Evolutionary conservation across 2,797 vertebrate species (phyloP), one percentile per base, ranked within the genome.

Genomic region (Pempheris klunzingeri): DNA sequence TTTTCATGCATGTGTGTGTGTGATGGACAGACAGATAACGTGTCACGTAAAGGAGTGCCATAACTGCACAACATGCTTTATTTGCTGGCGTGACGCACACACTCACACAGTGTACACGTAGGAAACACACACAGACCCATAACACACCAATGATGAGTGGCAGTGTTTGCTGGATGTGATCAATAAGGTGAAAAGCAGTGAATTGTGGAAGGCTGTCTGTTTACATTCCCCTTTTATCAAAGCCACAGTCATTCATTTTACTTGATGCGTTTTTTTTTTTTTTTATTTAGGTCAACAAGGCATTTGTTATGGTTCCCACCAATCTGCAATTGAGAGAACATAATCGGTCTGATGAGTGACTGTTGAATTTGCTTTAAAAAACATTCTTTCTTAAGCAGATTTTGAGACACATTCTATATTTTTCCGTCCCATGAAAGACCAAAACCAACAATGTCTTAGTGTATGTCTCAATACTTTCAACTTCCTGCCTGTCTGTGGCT

Each of bases 171-270:
- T 93, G 92, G 93, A 94, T 94, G 50, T 88, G 86, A 87, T 95
- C 90, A 90, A 65, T 93, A 85, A 93, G 58, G 90, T 71, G 80
- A 74, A 76, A 68, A 52, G 61, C 81, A 68, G 77, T 82, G 81
- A 85, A 89, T 87, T 86, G 90, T 78, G 76, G 92, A 94, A 92
- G 93, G 94, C 90, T 93, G 49, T 92, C 83, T 94, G 82, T 95
- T 92, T 90, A 91, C 90, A 80, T 80, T 57, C 12, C 20, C 24
- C 41, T 72, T 71, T 69, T 20, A 44, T 80, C 88, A 65, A 77
- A 88, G 82, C 70, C 77, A 70, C 89, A 90, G 83, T 85, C 79
- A 71, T 90, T 60, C 72, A 13, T 71, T 65, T 64, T 62, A 69
- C 65, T 64, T 34, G 28, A 41, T 74, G 1, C 8, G 58, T 36